A percentile compares a stretch with the other conserved stretches of the same genome.
Evolutionary conservation across 2,113 vertebrate genomes (phyloP).

Genomic region (Theristicus caerulescens): DNA sequence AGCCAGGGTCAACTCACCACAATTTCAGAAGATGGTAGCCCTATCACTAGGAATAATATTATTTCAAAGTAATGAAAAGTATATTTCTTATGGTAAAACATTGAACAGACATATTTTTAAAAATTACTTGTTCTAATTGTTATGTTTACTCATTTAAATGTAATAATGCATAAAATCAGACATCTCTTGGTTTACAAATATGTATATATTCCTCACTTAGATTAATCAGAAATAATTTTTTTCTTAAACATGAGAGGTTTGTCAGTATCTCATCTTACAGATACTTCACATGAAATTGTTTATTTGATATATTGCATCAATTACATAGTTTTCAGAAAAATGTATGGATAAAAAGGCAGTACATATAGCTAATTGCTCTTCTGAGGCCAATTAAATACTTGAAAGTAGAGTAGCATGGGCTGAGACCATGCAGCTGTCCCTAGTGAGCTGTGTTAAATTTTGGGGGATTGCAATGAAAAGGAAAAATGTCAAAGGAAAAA

Average conservation of each 20-base stretch:
- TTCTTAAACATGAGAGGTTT: not conserved
- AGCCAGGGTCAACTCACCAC: not conserved
- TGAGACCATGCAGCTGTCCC: not conserved
- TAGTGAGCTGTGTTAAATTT: not conserved
- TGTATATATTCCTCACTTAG: not conserved
- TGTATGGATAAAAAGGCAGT: not conserved
- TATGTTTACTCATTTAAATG: not conserved
- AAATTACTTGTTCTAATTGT: not conserved
- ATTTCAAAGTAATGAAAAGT: not conserved
- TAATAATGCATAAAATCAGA: not conserved
- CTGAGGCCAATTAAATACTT: conserved; percentile 20
- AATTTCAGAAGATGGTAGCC: not conserved
- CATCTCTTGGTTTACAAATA: not conserved
- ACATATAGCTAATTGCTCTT: conserved; percentile 18
- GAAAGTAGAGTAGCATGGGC: not conserved
- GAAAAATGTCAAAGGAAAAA: not conserved
- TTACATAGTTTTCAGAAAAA: conserved; percentile 12
- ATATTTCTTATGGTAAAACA: not conserved
- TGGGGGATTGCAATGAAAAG: not conserved
- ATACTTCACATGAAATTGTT: not conserved
- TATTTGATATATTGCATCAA: not conserved
- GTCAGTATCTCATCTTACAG: not conserved
- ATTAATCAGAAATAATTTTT: not conserved
- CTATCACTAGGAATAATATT: not conserved
- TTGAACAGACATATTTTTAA: not conserved